Evolutionary conservation across 1,140 invertebrate species (phyloP).

Genomic region (Saxidomus purpurata): DNA sequence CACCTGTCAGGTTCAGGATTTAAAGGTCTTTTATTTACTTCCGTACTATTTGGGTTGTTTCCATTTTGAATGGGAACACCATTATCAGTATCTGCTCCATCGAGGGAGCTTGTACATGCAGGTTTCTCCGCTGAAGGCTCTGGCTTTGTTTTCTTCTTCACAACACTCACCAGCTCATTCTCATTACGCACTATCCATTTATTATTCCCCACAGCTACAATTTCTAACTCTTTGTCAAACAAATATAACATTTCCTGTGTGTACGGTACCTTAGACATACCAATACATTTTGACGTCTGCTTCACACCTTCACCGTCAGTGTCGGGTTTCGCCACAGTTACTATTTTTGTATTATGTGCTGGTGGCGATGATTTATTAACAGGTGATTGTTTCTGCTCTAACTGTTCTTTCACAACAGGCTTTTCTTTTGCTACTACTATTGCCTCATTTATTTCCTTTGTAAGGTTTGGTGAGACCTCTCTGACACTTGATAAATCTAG

Average conservation of each 20-base stretch:
- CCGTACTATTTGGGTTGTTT: constrained; percentile 43
- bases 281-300: neutral
- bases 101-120: constrained; percentile 11
- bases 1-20: constrained; percentile 1
- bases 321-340: neutral
- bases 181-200: constrained; percentile 84
- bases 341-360: neutral
- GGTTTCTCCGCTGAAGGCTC: neutral
- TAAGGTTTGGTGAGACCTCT: constrained; percentile 68
- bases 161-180: constrained; percentile 76
- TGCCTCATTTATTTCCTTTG: constrained; percentile 16
- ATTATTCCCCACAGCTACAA: constrained; percentile 83
- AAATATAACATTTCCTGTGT: constrained; percentile 80
- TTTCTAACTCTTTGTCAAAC: constrained; percentile 83
- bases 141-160: constrained; percentile 44
- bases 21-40: constrained; percentile 31
- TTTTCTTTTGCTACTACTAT: neutral
- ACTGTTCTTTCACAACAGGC: neutral
- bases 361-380: constrained; percentile 17
- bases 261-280: constrained; percentile 72
- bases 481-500: constrained; percentile 77
- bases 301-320: constrained; percentile 22
- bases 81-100: neutral
- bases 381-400: neutral
- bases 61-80: neutral